These are phyloP conservation scores for Cuniculus paca DNA, from an alignment of 2,797 vertebrate species.

Conservation along the genomic window DNA sequence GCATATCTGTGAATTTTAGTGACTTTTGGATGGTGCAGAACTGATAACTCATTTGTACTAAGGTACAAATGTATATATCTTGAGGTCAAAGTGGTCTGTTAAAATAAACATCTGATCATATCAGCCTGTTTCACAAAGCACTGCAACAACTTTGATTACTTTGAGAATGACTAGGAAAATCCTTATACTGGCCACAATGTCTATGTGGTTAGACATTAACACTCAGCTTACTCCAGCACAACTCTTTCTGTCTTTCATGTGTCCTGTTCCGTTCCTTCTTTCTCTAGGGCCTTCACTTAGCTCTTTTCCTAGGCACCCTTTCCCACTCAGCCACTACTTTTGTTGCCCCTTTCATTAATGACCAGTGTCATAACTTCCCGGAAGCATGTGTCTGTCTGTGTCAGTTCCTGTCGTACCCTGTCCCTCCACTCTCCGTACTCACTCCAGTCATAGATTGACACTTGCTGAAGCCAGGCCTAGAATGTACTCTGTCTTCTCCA, in stretches of 20 bases:
- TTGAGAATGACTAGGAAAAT: not conserved
- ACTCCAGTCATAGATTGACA: not conserved
- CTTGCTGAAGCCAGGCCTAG: not conserved
- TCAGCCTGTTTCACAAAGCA: not conserved
- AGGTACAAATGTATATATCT: not conserved
- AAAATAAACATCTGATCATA: not conserved
- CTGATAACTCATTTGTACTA: not conserved
- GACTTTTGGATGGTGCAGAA: no score
- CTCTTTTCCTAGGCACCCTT: not conserved
- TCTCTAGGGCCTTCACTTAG: not conserved
- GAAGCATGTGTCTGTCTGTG: not conserved
- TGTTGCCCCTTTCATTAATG: not conserved
- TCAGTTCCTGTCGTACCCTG: no score
- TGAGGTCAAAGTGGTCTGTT: not conserved
- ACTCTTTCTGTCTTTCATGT: not conserved
- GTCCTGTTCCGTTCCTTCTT: not conserved
- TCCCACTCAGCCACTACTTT: not conserved
- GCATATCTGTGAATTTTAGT: not conserved
- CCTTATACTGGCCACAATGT: not conserved
- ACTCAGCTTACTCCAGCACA: rapidly evolving
- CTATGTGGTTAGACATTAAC: not conserved
- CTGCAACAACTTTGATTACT: not conserved
- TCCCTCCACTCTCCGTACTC: not conserved
- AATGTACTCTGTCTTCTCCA: not conserved
- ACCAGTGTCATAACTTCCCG: not conserved